Evolutionary conservation across 2,113 vertebrate genomes (phyloP).

Genomic region (Hippoglossus stenolepis): DNA sequence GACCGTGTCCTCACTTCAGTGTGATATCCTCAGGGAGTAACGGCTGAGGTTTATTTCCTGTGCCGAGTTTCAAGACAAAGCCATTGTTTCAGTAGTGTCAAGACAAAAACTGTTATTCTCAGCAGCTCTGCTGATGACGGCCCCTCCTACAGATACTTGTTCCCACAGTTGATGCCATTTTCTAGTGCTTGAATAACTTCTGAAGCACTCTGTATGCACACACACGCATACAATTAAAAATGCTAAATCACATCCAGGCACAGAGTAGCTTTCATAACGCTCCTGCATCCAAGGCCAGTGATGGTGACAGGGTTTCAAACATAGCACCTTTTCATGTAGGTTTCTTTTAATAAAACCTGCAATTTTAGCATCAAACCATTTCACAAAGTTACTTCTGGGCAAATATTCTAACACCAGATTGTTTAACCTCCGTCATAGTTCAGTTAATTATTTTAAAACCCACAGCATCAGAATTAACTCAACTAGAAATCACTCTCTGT

Average conservation of each 20-base stretch:
- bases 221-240: not conserved
- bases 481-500: not conserved
- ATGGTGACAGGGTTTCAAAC: too few species aligned
- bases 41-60: slow-evolving; percentile 49
- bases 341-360: not conserved
- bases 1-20: slow-evolving; percentile 39
- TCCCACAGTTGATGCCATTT: slow-evolving; percentile 24
- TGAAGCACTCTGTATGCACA: slow-evolving; percentile 10
- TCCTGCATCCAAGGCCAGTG: not conserved
- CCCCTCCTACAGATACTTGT: slow-evolving; percentile 29
- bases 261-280: not conserved
- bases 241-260: not conserved
- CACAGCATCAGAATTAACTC: not conserved
- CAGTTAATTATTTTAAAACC: not conserved
- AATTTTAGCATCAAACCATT: slow-evolving; percentile 2
- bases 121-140: slow-evolving; percentile 6
- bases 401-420: not conserved
- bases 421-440: not conserved
- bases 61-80: slow-evolving; percentile 40
- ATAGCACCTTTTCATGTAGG: too few species aligned
- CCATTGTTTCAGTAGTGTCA: slow-evolving; percentile 2
- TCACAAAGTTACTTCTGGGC: not conserved
- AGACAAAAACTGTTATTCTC: slow-evolving; percentile 43
- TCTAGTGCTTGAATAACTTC: slow-evolving; percentile 21
- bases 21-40: slow-evolving; percentile 36